Evolutionary conservation across 2,113 vertebrate species (phyloP), one percentile per base, ranked within the genome.

Genomic region (Pipra filicauda): DNA sequence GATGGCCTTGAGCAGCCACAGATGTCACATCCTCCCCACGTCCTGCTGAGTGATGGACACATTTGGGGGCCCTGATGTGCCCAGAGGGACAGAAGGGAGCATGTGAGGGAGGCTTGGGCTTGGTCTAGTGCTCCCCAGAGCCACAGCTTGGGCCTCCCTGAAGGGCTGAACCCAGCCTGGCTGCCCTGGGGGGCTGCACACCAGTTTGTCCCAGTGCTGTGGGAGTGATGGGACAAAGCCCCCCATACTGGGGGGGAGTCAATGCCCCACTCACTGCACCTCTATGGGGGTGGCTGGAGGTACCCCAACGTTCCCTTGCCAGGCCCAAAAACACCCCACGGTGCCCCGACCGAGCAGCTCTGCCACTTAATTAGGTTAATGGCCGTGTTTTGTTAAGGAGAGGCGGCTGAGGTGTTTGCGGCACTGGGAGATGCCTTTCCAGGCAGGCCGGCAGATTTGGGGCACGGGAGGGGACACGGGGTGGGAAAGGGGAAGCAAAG

Each of bases 311-410:
- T 61, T 57, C 31, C 52, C 58, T 33, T 6, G 0, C n/a, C 3
- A 3, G 44, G 30, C 64, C 41, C 41, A 44, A 27, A 77, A 80
- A 8, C 64, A 80, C 44, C 48, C 46, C 2, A 0, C 37, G 49
- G 57, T 3, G 4, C 82, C 82, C 64, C 6, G 2, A 1, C 46
- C 1, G 2, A 85, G 75, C 78, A 30, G 44, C 41, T 73, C 82
- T 43, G 72, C 49, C 65, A 4, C 77, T 80, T 93, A 91, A 94
- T 94, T 79, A 93, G 90, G 76, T 84, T 96, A 94, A 94, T 41
- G 76, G 73, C 20, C 12, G 12, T 4, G 23, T 69, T 80, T 86
- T 13, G 1, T 86, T 91, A 41, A 0, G 26, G 65, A 52, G 24
- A 37, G 48, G 64, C 1, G 0, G 64, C 57, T 44, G 85, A 91